phyloP scores from a whole-genome alignment of 2,888 invertebrate genomes.

The Aethes cnicana region DNA sequence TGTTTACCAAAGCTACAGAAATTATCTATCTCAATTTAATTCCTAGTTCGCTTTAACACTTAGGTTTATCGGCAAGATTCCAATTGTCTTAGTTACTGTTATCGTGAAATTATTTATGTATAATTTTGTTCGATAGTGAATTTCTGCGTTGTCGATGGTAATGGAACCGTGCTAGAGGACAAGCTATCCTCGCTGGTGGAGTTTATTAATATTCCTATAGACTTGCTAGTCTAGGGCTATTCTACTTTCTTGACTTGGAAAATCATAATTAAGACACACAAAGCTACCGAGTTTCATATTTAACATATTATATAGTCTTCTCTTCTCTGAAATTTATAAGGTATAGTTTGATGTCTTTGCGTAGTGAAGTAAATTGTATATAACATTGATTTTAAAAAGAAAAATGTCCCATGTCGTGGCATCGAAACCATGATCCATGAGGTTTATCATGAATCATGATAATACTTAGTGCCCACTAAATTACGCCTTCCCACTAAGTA shows the following conservation, averaged over 20 bases:
- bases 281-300: too few relatives aligned
- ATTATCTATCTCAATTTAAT: slow-evolving; percentile 79
- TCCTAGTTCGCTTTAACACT: slow-evolving; percentile 80
- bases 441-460: slow-evolving; percentile 24
- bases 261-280: too few relatives aligned
- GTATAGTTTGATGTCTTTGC: too few relatives aligned
- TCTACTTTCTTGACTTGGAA: too few relatives aligned
- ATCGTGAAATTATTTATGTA: slow-evolving; percentile 67
- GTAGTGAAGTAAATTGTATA: too few relatives aligned
- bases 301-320: too few relatives aligned
- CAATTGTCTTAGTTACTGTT: slow-evolving; percentile 73
- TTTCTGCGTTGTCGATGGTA: slow-evolving; percentile 60
- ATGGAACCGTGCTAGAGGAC: slow-evolving; percentile 75
- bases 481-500: slow-evolving; percentile 25
- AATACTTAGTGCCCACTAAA: slow-evolving; percentile 27
- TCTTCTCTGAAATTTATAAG: too few relatives aligned
- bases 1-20: slow-evolving; percentile 80
- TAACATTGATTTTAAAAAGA: too few relatives aligned
- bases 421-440: too few relatives aligned
- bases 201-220: too few relatives aligned
- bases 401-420: too few relatives aligned
- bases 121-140: slow-evolving; percentile 54
- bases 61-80: slow-evolving; percentile 79
- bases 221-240: too few relatives aligned
- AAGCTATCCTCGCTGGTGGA: slow-evolving; percentile 20